Conservation (phyloP, 1,140 invertebrate species). For the Pentalonia nigronervosa region DNA sequence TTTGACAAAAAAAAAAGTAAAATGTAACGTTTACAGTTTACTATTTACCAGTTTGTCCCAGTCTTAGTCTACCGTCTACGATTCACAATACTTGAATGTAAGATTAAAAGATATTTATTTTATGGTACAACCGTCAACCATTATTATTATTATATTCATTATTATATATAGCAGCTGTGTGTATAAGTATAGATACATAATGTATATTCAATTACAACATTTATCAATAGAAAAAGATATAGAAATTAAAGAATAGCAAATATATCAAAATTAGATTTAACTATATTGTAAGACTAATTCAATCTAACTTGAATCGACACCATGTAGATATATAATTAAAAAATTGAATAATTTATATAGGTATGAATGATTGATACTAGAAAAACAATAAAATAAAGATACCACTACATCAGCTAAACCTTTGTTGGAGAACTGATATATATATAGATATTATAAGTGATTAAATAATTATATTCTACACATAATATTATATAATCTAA, state of each 20-base stretch:
- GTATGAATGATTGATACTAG: neutral
- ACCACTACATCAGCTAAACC: no score
- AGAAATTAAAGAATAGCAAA: neutral
- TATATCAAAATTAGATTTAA: neutral
- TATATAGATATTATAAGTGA: no score
- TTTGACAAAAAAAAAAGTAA: constrained; percentile 28
- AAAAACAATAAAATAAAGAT: neutral
- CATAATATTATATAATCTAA: neutral
- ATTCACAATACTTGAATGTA: neutral
- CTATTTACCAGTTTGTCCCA: neutral
- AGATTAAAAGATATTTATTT: constrained; percentile 45
- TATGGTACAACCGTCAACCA: neutral
- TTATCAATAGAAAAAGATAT: neutral
- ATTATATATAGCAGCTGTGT: neutral
- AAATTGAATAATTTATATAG: neutral
- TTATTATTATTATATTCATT: neutral
- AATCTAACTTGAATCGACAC: neutral
- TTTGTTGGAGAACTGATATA: no score
- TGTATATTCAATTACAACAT: neutral
- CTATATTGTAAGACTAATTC: neutral
- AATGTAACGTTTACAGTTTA: neutral
- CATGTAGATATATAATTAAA: neutral
- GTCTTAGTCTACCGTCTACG: neutral
- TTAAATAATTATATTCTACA: no score
- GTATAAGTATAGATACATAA: neutral